Percentiles rank a stretch among this genome's conserved stretches.
Evolutionary conservation across 2,797 vertebrate species (phyloP).

Genomic region (Thunnus albacares): DNA sequence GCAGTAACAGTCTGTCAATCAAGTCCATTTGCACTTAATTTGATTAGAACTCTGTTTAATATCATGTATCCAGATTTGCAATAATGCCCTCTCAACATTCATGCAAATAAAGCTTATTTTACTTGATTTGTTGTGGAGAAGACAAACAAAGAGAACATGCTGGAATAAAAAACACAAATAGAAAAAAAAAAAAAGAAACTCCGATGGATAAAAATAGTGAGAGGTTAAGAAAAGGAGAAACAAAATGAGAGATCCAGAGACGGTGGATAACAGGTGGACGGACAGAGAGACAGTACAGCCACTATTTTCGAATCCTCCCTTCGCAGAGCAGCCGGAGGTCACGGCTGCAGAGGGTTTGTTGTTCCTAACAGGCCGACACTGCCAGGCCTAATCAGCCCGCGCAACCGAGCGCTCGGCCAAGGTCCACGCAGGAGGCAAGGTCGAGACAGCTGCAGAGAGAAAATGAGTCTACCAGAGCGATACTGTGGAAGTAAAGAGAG

Average conservation of each 20-base stretch:
- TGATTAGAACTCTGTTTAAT: background rate
- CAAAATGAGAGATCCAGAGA: background rate
- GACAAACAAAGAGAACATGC: background rate
- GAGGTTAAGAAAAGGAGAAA: background rate
- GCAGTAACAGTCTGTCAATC: no score
- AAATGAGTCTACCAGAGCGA: slow-evolving; percentile 43
- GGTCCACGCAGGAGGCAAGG: slow-evolving; percentile 24
- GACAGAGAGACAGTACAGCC: background rate
- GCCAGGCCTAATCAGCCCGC: slow-evolving; percentile 47
- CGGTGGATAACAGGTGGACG: slow-evolving; percentile 6
- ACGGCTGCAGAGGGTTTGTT: slow-evolving; percentile 22
- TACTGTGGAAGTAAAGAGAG: background rate
- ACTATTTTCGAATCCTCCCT: slow-evolving; percentile 1
- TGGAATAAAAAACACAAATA: background rate
- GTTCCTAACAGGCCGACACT: slow-evolving; percentile 28
- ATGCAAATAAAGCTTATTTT: background rate
- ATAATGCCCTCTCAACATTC: no score
- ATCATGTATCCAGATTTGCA: background rate
- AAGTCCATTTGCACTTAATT: no score
- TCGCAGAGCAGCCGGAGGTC: slow-evolving; percentile 39
- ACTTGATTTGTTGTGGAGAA: background rate
- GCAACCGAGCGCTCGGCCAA: background rate
- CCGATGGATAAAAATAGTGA: background rate
- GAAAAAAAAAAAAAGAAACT: background rate
- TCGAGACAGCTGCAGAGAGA: slow-evolving; percentile 19